Percentiles rank a stretch among this genome's conserved stretches.
Conservation (phyloP, 64 coral and sea anemone genomes). For the Montipora cactus region DNA sequence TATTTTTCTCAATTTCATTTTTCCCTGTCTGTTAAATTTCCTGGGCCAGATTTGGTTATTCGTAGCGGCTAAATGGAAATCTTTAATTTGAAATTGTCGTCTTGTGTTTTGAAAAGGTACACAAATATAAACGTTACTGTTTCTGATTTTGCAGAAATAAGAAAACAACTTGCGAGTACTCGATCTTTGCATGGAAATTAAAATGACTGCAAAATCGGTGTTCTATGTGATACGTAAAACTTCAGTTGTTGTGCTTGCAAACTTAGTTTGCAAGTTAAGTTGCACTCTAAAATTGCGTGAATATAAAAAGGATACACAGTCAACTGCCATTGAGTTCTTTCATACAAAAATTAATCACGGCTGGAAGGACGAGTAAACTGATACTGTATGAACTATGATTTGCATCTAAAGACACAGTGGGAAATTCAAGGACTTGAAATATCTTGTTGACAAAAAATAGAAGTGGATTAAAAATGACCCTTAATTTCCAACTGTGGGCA, state of each 20-base stretch:
- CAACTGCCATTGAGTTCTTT: slow-evolving; percentile 5
- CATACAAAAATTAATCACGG: background rate
- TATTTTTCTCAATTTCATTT: slow-evolving; percentile 3
- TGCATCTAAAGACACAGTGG: background rate
- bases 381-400: background rate
- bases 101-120: background rate
- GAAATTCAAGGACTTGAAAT: slow-evolving; percentile 4
- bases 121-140: background rate
- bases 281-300: slow-evolving; percentile 6
- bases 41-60: background rate
- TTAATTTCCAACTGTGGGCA: slow-evolving; percentile 13
- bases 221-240: slow-evolving; percentile 10
- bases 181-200: background rate
- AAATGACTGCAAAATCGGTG: background rate
- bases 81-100: background rate
- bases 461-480: background rate
- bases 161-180: slow-evolving; percentile 4
- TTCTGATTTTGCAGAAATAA: slow-evolving; percentile 10
- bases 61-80: background rate
- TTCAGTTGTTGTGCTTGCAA: background rate
- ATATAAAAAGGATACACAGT: slow-evolving; percentile 13
- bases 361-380: background rate
- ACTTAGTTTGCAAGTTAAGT: slow-evolving; percentile 14
- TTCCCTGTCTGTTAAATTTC: background rate
- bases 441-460: background rate